Percentiles rank a stretch among this genome's conserved stretches.
Evolutionary conservation across 1,140 invertebrate genomes (phyloP).

Genomic region (Panagrolaimus sp.): DNA sequence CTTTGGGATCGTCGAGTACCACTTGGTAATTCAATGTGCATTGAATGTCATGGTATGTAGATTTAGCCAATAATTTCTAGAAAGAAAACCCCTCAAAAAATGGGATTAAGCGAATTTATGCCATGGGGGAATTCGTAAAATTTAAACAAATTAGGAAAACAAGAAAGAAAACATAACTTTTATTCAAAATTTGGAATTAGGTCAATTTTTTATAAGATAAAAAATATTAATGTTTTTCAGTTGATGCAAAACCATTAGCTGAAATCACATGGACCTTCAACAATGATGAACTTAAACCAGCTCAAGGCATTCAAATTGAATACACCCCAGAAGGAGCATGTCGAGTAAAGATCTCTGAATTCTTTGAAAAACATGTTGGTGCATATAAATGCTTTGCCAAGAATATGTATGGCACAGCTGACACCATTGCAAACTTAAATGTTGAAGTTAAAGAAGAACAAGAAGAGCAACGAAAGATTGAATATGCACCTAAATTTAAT

Average conservation of each 20-base stretch:
- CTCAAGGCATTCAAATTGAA: constrained; percentile 69
- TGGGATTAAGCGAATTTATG: too few relatives aligned
- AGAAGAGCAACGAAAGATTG: constrained; percentile 23
- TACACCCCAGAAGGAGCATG: constrained; percentile 78
- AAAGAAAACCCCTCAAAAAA: too few relatives aligned
- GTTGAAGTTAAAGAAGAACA: constrained; percentile 65
- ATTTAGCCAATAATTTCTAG: too few relatives aligned
- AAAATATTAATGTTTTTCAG: too few relatives aligned
- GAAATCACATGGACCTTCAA: constrained; percentile 49
- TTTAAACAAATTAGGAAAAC: too few relatives aligned
- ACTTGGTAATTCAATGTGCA: constrained; percentile 47
- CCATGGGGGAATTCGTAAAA: too few relatives aligned
- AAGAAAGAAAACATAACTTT: too few relatives aligned
- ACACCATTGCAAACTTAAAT: constrained; percentile 74
- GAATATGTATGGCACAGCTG: constrained; percentile 80
- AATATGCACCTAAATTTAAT: constrained; percentile 53
- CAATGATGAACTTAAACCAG: constrained; percentile 59
- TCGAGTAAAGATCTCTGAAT: constrained; percentile 79
- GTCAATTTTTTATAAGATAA: too few relatives aligned
- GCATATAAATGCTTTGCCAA: constrained; percentile 82
- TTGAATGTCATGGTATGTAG: constrained; percentile 58
- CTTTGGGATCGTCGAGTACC: constrained; percentile 56
- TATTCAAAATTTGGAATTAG: too few relatives aligned
- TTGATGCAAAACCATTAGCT: constrained; percentile 55
- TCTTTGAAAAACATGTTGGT: constrained; percentile 80